phyloP scores from a whole-genome alignment of 2,113 vertebrate species.

The Meles meles region DNA sequence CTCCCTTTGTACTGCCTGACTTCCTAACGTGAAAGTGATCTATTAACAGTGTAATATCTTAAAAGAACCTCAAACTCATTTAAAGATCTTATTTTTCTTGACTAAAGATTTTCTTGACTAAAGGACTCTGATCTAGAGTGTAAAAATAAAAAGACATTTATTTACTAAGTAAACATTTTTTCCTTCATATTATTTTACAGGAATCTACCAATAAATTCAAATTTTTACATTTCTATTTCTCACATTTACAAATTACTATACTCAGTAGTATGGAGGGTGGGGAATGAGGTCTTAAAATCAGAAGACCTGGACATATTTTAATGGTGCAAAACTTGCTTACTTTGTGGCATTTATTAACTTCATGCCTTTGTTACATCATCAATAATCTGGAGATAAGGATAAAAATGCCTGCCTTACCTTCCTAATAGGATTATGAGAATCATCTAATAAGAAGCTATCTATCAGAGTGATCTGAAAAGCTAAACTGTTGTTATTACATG shows the following conservation, averaged over 20 bases:
- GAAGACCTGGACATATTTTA: background rate
- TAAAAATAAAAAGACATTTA: background rate
- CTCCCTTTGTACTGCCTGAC: background rate
- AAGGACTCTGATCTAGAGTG: background rate
- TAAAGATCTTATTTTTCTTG: conserved; percentile 3
- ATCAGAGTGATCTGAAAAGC: background rate
- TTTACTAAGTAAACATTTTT: background rate
- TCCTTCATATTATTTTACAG: background rate
- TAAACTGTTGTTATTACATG: background rate
- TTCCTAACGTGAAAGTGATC: background rate
- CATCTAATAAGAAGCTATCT: background rate
- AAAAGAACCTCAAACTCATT: background rate
- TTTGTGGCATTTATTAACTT: background rate
- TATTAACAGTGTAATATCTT: background rate
- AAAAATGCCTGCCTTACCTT: background rate
- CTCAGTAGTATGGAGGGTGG: background rate
- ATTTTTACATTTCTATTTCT: background rate
- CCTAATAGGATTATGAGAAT: background rate
- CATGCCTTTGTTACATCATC: background rate
- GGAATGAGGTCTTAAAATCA: background rate
- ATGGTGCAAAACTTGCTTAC: background rate
- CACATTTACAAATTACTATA: background rate
- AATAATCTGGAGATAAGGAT: background rate
- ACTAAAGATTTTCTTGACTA: background rate
- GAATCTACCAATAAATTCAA: background rate